Evolutionary conservation across 2,888 invertebrate species (phyloP), one percentile per base, ranked within the genome.

Genomic region (Choreutis nemorana): DNA sequence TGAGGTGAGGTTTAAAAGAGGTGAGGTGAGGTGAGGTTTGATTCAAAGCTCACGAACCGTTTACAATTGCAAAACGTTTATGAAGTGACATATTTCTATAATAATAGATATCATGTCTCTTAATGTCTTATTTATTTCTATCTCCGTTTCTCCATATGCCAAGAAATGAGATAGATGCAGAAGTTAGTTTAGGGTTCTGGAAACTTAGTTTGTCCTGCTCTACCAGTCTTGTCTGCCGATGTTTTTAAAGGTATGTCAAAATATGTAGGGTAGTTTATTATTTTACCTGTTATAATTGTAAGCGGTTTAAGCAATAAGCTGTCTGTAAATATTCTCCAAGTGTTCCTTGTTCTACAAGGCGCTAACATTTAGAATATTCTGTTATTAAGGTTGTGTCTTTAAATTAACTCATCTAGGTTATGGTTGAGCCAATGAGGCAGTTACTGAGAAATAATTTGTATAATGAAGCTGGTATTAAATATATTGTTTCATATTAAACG

Each of bases 381-480:
- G 60, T 59, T 62, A 55, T 42, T 47, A 55, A 47, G 67, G 68
- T 67, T 64, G 71, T 66, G 67, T 63, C 56, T 54, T 57, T 55
- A 54, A 47, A 46, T 44, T 30, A 40, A 48, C 61, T 59, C 50
- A 52, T 55, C 51, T 56, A 58, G 56, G 10, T 48, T 56, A 56
- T 56, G 54, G 48, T 50, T 36, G 42, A 47, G 53, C 60, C 59
- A 49, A 41, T 46, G 45, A 58, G 64, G 65, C 70, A 50, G 49
- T 55, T 52, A 26, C 26, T 11, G 40, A 40, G 37, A 33, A 36
- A 53, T 53, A 51, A 64, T 62, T 65, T 71, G 66, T 67, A 65
- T 58, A 57, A 59, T 48, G 57, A 60, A 62, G 63, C 63, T 66
- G 65, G 66, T 72, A 70, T 64, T 71, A 67, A 72, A 73, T 71